These are phyloP conservation scores for Stenolophus ochropezus DNA, from an alignment of 2,888 invertebrate species.

Conservation along the genomic window DNA sequence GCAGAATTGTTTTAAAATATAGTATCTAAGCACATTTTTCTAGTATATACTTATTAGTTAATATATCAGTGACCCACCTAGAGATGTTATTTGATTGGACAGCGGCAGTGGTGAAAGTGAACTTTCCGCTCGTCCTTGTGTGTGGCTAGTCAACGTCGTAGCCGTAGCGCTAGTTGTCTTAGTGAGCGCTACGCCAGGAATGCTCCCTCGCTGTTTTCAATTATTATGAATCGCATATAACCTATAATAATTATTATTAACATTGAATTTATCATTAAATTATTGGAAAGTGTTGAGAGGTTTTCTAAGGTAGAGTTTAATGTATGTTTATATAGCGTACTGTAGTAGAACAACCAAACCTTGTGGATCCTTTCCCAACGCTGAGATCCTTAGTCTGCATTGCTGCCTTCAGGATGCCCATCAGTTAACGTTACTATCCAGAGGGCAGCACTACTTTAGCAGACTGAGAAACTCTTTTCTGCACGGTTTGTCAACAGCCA, in stretches of 20 bases:
- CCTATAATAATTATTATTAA: constrained; percentile 60
- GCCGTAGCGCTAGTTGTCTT: constrained; percentile 51
- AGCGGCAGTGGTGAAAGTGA: no score
- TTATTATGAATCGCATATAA: constrained; percentile 65
- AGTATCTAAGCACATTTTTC: no score
- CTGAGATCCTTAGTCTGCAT: constrained; percentile 68
- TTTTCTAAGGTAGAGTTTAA: constrained; percentile 72
- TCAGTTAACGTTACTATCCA: constrained; percentile 54
- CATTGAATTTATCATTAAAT: constrained; percentile 62
- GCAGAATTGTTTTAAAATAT: no score
- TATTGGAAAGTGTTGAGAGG: constrained; percentile 72
- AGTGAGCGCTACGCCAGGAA: constrained; percentile 63
- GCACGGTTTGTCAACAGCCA: neutral
- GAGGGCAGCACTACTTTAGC: constrained; percentile 71
- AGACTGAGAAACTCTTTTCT: constrained; percentile 65
- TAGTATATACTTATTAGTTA: no score
- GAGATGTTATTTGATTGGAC: no score
- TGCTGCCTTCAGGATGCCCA: constrained; percentile 66
- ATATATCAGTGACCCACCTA: no score
- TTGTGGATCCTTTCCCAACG: neutral
- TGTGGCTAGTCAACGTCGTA: neutral
- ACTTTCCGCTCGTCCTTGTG: constrained; percentile 41
- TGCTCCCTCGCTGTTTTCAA: constrained; percentile 73
- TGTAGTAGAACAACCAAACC: constrained; percentile 69
- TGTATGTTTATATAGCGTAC: constrained; percentile 73